Base-by-base conservation (phyloP, 2,888 invertebrate genomes). In the Drosophila infuscata region DNA sequence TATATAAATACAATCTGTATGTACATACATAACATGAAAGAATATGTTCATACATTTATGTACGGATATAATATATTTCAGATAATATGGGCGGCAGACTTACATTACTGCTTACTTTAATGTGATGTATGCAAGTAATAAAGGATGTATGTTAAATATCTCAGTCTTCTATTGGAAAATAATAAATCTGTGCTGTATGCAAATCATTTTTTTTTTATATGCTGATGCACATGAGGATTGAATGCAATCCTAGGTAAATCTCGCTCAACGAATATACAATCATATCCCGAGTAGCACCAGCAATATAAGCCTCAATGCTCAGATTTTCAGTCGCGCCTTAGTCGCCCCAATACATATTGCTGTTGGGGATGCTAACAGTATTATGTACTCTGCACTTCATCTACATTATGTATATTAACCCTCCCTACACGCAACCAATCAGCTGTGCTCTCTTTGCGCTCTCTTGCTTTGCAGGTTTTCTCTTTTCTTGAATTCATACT, bases 281-380 rank as follows among this genome's bases (percentile, higher is more conserved):
- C 53, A 78, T 46, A 60, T 52, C 35, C 62, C 32, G n/a, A 52
- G 63, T 49, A 68, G 32, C 49, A 66, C 32, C 46, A 69, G 52
- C 57, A 82, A 25, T 36, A 43, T 30, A 57, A 56, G 43, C 64
- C 69, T 64, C 61, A 64, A 69, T 52, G 63, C 62, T 60, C 52
- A 65, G 68, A 59, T 62, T 70, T 56, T 58, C 54, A 64, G 46
- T 52, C 48, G 74, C 68, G 51, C 58, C 52, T 71, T 72, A 77
- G 74, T 79, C 74, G 87, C 91, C 91, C 70, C 83, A 81, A 77
- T 84, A 88, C 91, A 91, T 87, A 84, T 90, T 70, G 90, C 90
- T 90, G 72, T 89, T 91, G 91, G 90, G 91, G 91, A 90, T 91
- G 91, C 81, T 90, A 73, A 76, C 80, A 81, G 90, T 79, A 72